Conservation (phyloP, 2,888 invertebrate genomes). For the Lagria hirta region DNA sequence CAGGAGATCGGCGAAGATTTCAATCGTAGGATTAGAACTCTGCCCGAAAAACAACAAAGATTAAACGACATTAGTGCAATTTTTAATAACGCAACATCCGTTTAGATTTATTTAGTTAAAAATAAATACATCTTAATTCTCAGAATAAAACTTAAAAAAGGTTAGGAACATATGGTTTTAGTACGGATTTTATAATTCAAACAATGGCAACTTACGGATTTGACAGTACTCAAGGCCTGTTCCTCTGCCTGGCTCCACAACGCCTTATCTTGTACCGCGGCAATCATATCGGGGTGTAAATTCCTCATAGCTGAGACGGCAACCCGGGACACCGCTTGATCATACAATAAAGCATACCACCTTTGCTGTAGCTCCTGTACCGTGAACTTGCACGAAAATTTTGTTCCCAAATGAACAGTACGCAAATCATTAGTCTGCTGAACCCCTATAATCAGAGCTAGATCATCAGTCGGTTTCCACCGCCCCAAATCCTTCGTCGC, state of each 20-base stretch:
- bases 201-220: conserved; percentile 64
- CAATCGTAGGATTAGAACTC: conserved; percentile 71
- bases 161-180: neutral
- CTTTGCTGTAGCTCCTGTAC: conserved; percentile 91
- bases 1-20: conserved; percentile 82
- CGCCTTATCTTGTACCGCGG: conserved; percentile 84
- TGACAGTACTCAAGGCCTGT: conserved; percentile 75
- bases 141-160: neutral
- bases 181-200: neutral
- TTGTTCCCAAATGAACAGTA: conserved; percentile 85
- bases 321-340: conserved; percentile 89
- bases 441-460: conserved; percentile 89
- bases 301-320: conserved; percentile 92
- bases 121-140: no score
- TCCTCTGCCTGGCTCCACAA: conserved; percentile 90
- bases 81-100: no score
- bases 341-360: conserved; percentile 95
- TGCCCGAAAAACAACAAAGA: conserved; percentile 44
- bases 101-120: no score
- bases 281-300: conserved; percentile 87
- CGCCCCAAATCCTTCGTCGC: conserved; percentile 84
- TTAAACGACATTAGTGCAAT: neutral
- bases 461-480: conserved; percentile 97
- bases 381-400: conserved; percentile 94
- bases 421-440: conserved; percentile 83